Evolutionary conservation across 1,140 invertebrate species (phyloP).

Genomic region (Dermatophagoides farinae): DNA sequence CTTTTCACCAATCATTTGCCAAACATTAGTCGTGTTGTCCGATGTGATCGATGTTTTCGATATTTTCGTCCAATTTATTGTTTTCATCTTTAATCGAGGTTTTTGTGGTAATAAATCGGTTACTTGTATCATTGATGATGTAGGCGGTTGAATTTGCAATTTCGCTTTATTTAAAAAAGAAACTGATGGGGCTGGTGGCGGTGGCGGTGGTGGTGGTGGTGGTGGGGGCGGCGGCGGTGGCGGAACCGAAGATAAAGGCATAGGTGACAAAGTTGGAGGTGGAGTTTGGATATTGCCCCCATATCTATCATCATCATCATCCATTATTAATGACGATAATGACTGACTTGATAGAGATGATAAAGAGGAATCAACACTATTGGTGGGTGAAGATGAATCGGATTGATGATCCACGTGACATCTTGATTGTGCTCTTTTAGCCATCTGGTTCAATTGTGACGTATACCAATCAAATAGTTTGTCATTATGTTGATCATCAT

Average conservation of each 20-base stretch:
- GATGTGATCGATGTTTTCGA: constrained; percentile 38
- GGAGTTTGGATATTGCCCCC: background rate
- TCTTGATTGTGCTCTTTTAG: no score
- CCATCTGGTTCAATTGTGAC: no score
- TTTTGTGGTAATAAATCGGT: constrained; percentile 23
- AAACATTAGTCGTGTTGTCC: constrained; percentile 19
- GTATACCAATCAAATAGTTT: no score
- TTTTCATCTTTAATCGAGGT: constrained; percentile 80
- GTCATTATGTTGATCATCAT: no score
- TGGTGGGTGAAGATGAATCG: no score
- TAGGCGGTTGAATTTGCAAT: constrained; percentile 24
- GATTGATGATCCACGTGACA: no score
- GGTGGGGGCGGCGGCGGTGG: constrained; percentile 15
- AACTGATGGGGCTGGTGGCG: constrained; percentile 24
- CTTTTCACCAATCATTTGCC: constrained; percentile 17
- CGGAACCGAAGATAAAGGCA: constrained; percentile 24
- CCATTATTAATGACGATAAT: background rate
- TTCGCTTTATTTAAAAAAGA: constrained; percentile 18
- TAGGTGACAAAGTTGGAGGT: background rate
- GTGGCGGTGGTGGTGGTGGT: constrained; percentile 30
- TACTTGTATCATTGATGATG: background rate
- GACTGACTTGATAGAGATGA: background rate
- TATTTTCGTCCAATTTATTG: constrained; percentile 83
- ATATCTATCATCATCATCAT: background rate
- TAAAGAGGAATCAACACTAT: background rate